Evolutionary conservation across 2,797 vertebrate genomes (phyloP), one percentile per base, ranked within the genome.

Genomic region (Coracias cyanogaster): DNA sequence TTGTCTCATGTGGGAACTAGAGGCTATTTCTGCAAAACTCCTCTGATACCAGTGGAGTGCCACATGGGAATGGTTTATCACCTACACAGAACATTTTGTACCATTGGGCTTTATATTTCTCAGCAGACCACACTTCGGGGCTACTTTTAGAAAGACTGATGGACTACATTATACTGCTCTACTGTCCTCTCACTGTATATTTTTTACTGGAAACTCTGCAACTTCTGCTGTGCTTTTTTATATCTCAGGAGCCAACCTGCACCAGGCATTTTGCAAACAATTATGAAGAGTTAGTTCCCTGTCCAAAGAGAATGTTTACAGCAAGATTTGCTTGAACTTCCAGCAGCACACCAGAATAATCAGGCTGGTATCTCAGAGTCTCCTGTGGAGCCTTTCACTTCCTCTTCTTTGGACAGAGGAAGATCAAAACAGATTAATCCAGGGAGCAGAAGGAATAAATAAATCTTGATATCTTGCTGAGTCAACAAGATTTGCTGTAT

Each of bases 81-180:
- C 82, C 82, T 82, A 91, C 82, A 74, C 46, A 76, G 69, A 94
- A 82, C 54, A 79, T 73, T 92, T 81, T 6, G 35, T 81, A 65
- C 82, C 72, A 25, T 0, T 55, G 69, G 71, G 46, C 48, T 91
- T 86, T 86, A 55, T 90, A 37, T 93, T 93, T 83, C 73, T 82
- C 72, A 82, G 84, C 54, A 94, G 82, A 91, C 37, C 57, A 86
- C 43, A 91, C 72, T 88, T 41, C 0, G 6, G 35, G 61, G 14
- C 58, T 93, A 69, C 87, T 89, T 96, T 94, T 82, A 95, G 94
- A 79, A 89, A 78, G 48, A 22, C 33, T 3, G 3, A 37, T 62
- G 80, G 51, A 65, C 66, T 70, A 28, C 10, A 10, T 49, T 76
- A 25, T n/a, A 45, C 43, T 84, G 55, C 51, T 86, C 45, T 43